Evolutionary conservation across 1,140 invertebrate species (phyloP).

Genomic region (Bombus breviceps): DNA sequence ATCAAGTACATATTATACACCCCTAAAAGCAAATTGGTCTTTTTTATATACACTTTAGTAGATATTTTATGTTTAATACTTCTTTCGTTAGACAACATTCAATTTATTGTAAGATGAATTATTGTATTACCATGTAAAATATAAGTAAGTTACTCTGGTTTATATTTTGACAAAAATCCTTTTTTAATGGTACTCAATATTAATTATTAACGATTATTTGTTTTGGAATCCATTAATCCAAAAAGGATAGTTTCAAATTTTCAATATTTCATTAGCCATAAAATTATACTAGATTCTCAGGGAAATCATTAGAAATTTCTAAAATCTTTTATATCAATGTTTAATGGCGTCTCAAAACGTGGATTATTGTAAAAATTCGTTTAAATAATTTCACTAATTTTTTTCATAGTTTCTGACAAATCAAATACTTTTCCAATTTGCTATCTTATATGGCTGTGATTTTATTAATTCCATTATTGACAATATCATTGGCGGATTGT

Average conservation of each 20-base stretch:
- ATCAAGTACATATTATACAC: neutral
- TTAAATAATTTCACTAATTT: neutral
- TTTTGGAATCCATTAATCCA: neutral
- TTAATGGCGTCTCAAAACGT: neutral
- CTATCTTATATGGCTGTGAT: neutral
- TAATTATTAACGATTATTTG: neutral
- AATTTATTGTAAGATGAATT: conserved; percentile 3
- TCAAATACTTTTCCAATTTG: neutral
- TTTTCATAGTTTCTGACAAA: neutral
- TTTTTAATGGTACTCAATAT: neutral
- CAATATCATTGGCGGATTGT: neutral
- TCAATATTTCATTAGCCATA: neutral
- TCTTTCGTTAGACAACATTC: neutral
- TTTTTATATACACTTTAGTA: neutral
- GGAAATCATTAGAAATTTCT: neutral
- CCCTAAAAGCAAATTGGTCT: neutral
- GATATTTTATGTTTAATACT: neutral
- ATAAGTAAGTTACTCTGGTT: neutral
- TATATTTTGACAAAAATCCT: neutral
- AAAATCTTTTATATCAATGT: neutral
- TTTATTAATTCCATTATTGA: conserved; percentile 4
- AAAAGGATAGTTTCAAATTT: neutral
- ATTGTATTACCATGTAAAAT: neutral
- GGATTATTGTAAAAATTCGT: neutral
- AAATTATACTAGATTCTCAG: neutral